Percentiles rank a stretch among this genome's conserved stretches.
These are phyloP conservation scores for Drosophila dunni DNA, from an alignment of 1,140 invertebrate genomes.

Conservation along the genomic window DNA sequence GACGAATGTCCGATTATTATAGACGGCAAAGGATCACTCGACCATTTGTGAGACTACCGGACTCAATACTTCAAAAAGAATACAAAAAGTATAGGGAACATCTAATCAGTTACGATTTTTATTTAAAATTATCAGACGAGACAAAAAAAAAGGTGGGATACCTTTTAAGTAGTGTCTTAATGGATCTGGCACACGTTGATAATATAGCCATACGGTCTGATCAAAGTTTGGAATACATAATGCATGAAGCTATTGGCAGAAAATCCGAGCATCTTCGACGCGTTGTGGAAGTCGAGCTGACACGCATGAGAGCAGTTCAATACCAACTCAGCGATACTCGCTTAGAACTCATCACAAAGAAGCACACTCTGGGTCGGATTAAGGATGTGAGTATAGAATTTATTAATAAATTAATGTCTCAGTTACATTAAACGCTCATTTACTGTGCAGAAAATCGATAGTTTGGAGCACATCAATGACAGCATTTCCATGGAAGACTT, in stretches of 20 bases:
- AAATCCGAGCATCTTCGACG: constrained; percentile 33
- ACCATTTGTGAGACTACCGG: neutral
- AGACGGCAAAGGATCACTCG: constrained; percentile 37
- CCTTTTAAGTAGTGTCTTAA: constrained; percentile 25
- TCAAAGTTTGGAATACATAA: constrained; percentile 6
- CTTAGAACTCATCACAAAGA: constrained; percentile 46
- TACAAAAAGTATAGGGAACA: neutral
- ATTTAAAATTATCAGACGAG: neutral
- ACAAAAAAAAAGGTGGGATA: constrained; percentile 23
- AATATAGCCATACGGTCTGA: constrained; percentile 26
- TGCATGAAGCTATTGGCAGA: constrained; percentile 12
- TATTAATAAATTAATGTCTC: too few relatives aligned
- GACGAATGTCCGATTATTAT: constrained; percentile 39
- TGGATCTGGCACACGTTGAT: constrained; percentile 41
- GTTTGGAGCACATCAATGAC: constrained; percentile 60
- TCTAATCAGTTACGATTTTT: constrained; percentile 12
- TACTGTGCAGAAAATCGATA: constrained; percentile 37
- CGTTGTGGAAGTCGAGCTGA: constrained; percentile 17
- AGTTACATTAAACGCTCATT: neutral
- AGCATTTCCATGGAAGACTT: constrained; percentile 57
- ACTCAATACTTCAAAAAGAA: neutral
- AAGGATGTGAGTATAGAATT: constrained; percentile 34
- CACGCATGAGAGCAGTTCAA: constrained; percentile 41
- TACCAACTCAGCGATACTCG: constrained; percentile 63
- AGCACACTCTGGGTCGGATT: constrained; percentile 51